Conservation (phyloP, 2,888 invertebrate species). For the Trichopria drosophilae region DNA sequence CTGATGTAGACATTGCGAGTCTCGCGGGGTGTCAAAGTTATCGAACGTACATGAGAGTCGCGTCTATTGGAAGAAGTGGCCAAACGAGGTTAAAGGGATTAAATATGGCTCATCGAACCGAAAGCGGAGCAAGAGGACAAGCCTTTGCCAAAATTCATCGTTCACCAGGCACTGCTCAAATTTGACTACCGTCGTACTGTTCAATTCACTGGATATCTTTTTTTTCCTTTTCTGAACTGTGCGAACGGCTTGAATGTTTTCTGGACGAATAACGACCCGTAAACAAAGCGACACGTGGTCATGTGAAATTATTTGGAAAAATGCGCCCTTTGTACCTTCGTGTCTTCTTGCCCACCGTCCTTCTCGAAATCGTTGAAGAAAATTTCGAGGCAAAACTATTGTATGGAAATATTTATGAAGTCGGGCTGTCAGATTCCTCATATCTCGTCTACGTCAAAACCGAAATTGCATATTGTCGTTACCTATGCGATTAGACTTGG, state of each 20-base stretch:
- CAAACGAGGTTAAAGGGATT: constrained; percentile 41
- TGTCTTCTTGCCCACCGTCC: constrained; percentile 29
- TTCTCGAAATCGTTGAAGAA: too few species aligned
- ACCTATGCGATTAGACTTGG: too few species aligned
- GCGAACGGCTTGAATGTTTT: constrained; percentile 21
- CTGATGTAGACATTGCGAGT: too few species aligned
- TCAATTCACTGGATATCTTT: constrained; percentile 8
- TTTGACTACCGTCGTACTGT: constrained; percentile 34
- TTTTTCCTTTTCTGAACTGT: neutral
- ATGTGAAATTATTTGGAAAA: constrained; percentile 53
- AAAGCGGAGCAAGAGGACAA: too few species aligned
- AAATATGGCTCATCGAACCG: constrained; percentile 45
- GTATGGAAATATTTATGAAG: too few species aligned
- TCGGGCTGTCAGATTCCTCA: too few species aligned
- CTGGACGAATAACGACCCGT: constrained; percentile 36
- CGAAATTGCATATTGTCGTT: too few species aligned
- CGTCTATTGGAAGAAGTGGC: constrained; percentile 20
- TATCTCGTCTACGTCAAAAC: too few species aligned
- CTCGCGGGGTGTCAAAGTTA: constrained; percentile 17
- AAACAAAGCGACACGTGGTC: constrained; percentile 41
- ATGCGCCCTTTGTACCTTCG: constrained; percentile 38
- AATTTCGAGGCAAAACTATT: too few species aligned
- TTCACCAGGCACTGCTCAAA: constrained; percentile 36
- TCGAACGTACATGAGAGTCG: neutral
- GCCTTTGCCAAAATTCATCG: constrained; percentile 42